Base-by-base conservation (phyloP, 2,888 invertebrate species). In the Drosophila rellima region DNA sequence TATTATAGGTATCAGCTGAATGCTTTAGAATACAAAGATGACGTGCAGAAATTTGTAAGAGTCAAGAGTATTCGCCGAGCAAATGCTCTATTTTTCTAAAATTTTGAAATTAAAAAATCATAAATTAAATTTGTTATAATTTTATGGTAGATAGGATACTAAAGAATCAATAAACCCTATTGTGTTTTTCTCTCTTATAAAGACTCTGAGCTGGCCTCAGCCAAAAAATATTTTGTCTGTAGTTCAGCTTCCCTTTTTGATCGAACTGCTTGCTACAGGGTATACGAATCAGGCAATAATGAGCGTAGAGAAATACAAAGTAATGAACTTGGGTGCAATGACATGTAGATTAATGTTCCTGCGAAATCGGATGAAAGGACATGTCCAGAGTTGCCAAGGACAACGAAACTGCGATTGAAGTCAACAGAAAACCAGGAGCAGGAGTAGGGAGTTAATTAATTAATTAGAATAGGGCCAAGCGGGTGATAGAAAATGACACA, bases 331-430 rank as follows among this genome's bases (percentile, higher is more conserved):
- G 35, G 40, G 23, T 50, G 23, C 33, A 31, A 59, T 60, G 60
- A 60, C 60, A 60, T 60, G 60, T 60, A 60, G 60, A 60, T 60
- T 60, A 60, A 60, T 60, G 60, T 44, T 60, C 7, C 40, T 23
- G 31, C 11, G n/a, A 57, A 42, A 50, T 40, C 29, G 18, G 48
- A 29, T 48, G 59, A 59, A 59, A 59, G 48, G 48, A 59, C 47
- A 47, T 48, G 47, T 48, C 37, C 18, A 48, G 29, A 39, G 47
- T 29, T 29, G 15, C n/a, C 45, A n/a, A 56, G 35, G 18, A 42
- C 20, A 42, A 18, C 15, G 15, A 42, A 42, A 20, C 39, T 54
- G 26, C 39, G 40, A 42, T n/a, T 20, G 54, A 40, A 42, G 15
- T 20, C 15, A 15, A 7, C 13, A 54, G 40, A 5, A 29, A 31